Conservation (phyloP, 2,888 invertebrate species). For the Pycnomerus fuliginosus region DNA sequence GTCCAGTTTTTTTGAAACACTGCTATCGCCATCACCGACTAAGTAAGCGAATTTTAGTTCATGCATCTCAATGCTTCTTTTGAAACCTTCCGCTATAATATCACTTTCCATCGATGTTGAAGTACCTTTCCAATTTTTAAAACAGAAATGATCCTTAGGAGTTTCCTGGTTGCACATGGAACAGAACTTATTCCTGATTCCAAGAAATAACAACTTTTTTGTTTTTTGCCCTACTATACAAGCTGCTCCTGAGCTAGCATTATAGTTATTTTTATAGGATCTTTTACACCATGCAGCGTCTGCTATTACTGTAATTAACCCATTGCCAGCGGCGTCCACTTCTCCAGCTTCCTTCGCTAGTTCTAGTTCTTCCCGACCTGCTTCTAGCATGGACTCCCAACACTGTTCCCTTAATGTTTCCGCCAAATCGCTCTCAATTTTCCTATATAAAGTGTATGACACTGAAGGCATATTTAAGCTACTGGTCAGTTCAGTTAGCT, state of each 20-base stretch:
- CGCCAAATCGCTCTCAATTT: background rate
- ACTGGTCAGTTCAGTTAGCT: too few species aligned
- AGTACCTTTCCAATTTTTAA: constrained; percentile 40
- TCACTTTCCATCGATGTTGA: constrained; percentile 43
- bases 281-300: background rate
- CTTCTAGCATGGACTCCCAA: background rate
- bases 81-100: too few species aligned
- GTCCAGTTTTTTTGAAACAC: constrained; percentile 35
- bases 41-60: constrained; percentile 35
- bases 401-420: background rate
- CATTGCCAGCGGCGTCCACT: background rate
- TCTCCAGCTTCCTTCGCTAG: background rate
- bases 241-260: constrained; percentile 7
- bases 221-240: constrained; percentile 30
- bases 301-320: background rate
- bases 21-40: constrained; percentile 45
- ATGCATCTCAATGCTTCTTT: constrained; percentile 37
- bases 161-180: constrained; percentile 33
- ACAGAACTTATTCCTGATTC: constrained; percentile 41
- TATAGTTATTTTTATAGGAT: background rate
- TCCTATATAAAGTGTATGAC: background rate
- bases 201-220: constrained; percentile 36
- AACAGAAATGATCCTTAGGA: constrained; percentile 34
- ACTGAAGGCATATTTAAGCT: background rate
- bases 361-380: background rate